These are phyloP conservation scores for Coracias cyanogaster DNA, from an alignment of 2,797 vertebrate genomes.

Conservation along the genomic window DNA sequence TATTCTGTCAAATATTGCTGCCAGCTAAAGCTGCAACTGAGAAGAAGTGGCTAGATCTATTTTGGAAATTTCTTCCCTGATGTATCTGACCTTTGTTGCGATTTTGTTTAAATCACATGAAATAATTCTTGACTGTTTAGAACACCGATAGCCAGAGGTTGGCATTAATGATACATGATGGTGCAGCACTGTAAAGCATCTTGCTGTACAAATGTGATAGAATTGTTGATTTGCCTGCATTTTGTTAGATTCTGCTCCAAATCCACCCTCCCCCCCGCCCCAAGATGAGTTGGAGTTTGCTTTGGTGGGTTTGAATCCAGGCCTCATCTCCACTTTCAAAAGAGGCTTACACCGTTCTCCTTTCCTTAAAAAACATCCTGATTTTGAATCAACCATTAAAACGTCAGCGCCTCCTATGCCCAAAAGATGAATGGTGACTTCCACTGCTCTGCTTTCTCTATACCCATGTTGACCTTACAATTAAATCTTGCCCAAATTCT, in stretches of 20 bases:
- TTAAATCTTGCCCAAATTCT: neutral
- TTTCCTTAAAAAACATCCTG: neutral
- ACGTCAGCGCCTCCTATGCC: rapidly evolving
- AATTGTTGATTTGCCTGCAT: neutral
- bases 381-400: neutral
- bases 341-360: neutral
- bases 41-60: neutral
- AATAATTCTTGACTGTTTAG: neutral
- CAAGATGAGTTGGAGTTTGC: neutral
- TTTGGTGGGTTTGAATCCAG: neutral
- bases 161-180: neutral
- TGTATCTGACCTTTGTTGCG: neutral
- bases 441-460: neutral
- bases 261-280: too few relatives aligned
- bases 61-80: neutral
- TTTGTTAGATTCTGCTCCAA: neutral
- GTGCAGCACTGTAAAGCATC: neutral
- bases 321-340: neutral
- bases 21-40: neutral
- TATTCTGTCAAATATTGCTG: neutral
- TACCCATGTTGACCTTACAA: rapidly evolving
- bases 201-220: neutral
- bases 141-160: neutral
- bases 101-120: neutral
- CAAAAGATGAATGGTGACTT: neutral